Evolutionary conservation across 2,113 vertebrate genomes (phyloP), one percentile per base, ranked within the genome.

Genomic region (Oryzias javanicus): DNA sequence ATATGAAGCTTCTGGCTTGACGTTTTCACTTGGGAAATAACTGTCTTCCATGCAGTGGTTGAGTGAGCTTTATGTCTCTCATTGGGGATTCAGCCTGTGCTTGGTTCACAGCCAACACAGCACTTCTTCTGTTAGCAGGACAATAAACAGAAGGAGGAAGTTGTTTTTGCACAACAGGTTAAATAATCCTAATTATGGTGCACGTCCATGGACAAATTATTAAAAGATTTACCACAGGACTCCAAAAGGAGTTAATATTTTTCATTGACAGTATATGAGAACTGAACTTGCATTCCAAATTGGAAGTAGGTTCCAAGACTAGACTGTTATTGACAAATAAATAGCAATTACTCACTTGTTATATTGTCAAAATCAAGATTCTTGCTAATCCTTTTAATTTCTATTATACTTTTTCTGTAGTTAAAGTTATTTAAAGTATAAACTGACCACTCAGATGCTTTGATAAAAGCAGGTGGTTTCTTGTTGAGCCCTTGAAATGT

Each of bases 1-100:
- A 63, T 69, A 54, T 65, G 55, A 14, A 60, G 17, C 64, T 70
- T 82, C 57, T 25, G 64, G 22, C 64, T 60, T 70, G 52, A 78
- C 61, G 64, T 80, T 79, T 83, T 87, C 79, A 82, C 79, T 75
- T 72, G 54, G 63, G 70, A n/a, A 46, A 67, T 67, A 62, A 56
- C 51, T 22, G 48, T 72, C 60, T 62, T 77, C 64, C 47, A 19
- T 52, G 7, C 55, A 67, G 53, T 29, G 46, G 51, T 50, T 13
- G 41, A 45, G 46, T 61, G 27, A 51, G 61, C 65, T 69, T 78
- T 70, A 16, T 61, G 67, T 52, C 14, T 41, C 22, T 44, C 20
- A 44, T 42, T 52, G 18, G 42, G 42, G 19, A 19, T 44, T 50
- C 35, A 41, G n/a, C 22, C 24, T 1, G 41, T 47, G 50, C 45